Conservation (phyloP, 2,113 vertebrate species). For the Litocranius walleri region DNA sequence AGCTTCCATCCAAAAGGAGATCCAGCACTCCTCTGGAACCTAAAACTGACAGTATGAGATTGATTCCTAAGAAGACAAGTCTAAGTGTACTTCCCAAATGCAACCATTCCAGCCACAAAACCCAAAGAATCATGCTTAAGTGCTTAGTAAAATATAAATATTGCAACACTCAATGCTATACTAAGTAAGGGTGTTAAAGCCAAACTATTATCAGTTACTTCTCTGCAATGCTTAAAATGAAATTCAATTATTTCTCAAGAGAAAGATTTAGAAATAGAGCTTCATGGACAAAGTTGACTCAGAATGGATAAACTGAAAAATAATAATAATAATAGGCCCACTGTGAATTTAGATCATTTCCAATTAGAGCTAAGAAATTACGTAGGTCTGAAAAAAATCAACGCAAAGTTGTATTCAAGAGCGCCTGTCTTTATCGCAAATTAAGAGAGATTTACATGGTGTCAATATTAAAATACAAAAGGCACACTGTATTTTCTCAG, state of each 20-base stretch:
- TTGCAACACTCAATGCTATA: background rate
- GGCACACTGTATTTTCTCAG: background rate
- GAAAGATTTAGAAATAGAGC: background rate
- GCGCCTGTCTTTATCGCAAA: background rate
- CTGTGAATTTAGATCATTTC: background rate
- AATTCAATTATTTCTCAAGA: conserved; percentile 1
- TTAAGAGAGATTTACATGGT: background rate
- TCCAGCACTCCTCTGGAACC: background rate
- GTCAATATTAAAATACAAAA: conserved; percentile 19
- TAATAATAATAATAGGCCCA: background rate
- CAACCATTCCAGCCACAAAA: background rate
- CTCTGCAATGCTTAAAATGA: background rate
- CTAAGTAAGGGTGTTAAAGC: conserved; percentile 6
- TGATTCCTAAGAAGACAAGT: background rate
- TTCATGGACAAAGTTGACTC: background rate
- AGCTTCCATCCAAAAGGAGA: background rate
- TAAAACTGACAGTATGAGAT: background rate
- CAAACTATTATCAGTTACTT: background rate
- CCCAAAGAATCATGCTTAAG: background rate
- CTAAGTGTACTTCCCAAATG: conserved; percentile 1
- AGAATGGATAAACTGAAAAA: conserved; percentile 2
- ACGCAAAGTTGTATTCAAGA: background rate
- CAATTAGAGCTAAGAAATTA: background rate
- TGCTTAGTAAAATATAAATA: conserved; percentile 54
- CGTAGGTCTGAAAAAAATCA: background rate